Evolutionary conservation across 2,113 vertebrate genomes (phyloP).

Genomic region (Amphilophus citrinellus): DNA sequence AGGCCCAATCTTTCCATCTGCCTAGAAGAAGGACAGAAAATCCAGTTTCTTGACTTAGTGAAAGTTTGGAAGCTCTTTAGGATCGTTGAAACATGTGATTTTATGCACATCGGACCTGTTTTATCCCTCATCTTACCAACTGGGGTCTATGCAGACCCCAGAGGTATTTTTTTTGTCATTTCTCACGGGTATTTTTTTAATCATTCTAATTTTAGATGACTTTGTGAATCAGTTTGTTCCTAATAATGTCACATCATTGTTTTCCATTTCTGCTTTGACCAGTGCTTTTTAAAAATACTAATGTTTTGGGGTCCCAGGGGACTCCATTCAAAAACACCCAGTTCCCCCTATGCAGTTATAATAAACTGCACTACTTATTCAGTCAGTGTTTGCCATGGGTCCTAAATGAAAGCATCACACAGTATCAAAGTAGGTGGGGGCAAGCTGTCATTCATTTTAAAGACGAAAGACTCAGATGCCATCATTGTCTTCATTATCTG

Average conservation of each 20-base stretch:
- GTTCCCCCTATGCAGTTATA: no score
- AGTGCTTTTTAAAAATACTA: no score
- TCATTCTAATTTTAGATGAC: neutral
- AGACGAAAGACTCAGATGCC: no score
- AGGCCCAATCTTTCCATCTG: neutral
- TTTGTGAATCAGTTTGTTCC: neutral
- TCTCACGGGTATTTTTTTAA: neutral
- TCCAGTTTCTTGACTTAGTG: neutral
- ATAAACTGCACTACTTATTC: no score
- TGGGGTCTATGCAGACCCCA: neutral
- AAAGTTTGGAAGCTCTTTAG: neutral
- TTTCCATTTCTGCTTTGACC: no score
- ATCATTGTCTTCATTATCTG: neutral
- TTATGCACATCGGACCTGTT: neutral
- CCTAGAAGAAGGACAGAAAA: neutral
- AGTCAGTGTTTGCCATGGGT: no score
- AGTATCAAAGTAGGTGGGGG: no score
- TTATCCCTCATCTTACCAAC: neutral
- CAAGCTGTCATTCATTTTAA: no score
- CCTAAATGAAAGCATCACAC: no score
- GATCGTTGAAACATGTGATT: neutral
- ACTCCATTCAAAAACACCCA: no score
- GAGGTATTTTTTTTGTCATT: no score
- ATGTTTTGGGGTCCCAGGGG: no score
- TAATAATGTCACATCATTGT: neutral